phyloP scores from a whole-genome alignment of 2,888 invertebrate species.

The Xanthorhoe designata region DNA sequence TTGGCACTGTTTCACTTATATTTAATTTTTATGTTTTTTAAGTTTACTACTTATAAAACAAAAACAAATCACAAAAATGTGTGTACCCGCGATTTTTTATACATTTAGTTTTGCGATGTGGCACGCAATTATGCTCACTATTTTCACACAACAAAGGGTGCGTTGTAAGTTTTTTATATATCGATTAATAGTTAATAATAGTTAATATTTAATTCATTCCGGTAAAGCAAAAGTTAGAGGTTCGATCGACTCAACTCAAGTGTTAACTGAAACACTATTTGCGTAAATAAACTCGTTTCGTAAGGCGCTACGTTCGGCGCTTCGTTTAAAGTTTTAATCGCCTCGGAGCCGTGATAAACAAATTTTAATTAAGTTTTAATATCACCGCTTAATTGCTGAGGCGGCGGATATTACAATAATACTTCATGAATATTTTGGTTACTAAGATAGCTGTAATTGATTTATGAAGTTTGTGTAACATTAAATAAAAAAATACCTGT shows the following conservation, averaged over 20 bases:
- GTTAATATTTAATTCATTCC: neutral
- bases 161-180: too few species aligned
- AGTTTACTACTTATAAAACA: too few species aligned
- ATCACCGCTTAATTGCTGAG: constrained; percentile 83
- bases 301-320: constrained; percentile 77
- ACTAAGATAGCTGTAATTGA: constrained; percentile 32
- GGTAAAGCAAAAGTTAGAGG: constrained; percentile 14
- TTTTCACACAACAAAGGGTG: too few species aligned
- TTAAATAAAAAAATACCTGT: too few species aligned
- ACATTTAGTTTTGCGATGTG: too few species aligned
- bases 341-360: constrained; percentile 83
- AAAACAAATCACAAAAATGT: too few species aligned
- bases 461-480: constrained; percentile 10
- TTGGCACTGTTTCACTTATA: too few species aligned
- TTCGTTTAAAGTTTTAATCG: constrained; percentile 85
- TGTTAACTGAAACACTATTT: constrained; percentile 70
- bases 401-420: constrained; percentile 78
- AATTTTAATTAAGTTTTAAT: constrained; percentile 86
- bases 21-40: too few species aligned
- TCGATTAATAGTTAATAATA: neutral
- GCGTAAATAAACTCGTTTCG: constrained; percentile 79
- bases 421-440: constrained; percentile 70
- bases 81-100: too few species aligned
- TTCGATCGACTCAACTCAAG: constrained; percentile 46
- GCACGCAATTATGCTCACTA: too few species aligned